phyloP scores from a whole-genome alignment of 2,797 vertebrate genomes.

The Gymnoscopelus microlampas region DNA sequence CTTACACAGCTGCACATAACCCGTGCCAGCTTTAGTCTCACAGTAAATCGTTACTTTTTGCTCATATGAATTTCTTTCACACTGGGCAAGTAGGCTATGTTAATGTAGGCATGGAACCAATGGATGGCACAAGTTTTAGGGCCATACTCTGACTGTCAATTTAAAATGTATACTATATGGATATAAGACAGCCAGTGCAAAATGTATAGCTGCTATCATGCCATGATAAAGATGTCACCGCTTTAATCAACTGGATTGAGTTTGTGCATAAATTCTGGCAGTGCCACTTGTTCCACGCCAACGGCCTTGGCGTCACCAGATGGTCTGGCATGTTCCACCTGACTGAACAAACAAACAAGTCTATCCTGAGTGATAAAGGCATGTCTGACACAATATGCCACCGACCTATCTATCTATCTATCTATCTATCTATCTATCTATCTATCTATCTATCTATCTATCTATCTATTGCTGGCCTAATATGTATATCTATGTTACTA shows the following conservation, averaged over 20 bases:
- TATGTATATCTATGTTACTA: not conserved
- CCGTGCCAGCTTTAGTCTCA: not conserved
- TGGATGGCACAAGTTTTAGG: no score
- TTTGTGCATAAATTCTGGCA: constrained; percentile 50
- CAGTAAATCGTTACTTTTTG: not conserved
- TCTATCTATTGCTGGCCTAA: no score
- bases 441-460: no score
- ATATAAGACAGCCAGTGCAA: no score
- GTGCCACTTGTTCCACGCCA: constrained; percentile 69
- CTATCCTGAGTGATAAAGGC: constrained; percentile 35
- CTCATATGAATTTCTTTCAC: no score
- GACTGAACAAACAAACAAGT: constrained; percentile 47
- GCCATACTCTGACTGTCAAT: no score
- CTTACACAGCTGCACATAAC: constrained; percentile 18
- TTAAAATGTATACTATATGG: no score
- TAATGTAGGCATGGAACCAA: no score
- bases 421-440: no score
- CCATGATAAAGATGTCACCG: no score
- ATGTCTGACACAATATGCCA: constrained; percentile 40
- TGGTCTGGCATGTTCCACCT: constrained; percentile 64
- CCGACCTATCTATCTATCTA: not conserved
- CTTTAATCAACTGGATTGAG: constrained; percentile 50
- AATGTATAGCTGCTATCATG: no score
- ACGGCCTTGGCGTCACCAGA: constrained; percentile 62
- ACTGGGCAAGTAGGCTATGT: no score